Conservation (phyloP, 2,888 invertebrate species). For the Orchesella flavescens region DNA sequence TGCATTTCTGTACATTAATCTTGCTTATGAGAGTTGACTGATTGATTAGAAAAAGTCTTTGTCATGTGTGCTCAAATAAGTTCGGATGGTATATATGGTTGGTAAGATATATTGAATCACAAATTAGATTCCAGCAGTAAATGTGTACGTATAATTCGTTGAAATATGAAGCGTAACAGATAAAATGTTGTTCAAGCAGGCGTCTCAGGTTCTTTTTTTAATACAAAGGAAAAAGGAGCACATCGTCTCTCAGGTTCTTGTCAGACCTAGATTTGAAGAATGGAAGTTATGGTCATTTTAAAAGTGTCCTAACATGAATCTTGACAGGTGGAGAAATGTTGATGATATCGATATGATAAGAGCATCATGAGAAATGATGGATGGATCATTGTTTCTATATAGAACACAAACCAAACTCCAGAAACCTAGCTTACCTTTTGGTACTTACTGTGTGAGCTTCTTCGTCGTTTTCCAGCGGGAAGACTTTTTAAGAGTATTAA, state of each 20-base stretch:
- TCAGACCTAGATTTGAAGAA: constrained; percentile 29
- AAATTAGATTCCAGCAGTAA: too few relatives aligned
- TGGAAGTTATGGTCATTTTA: background rate
- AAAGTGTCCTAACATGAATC: constrained; percentile 32
- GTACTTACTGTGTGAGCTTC: too few relatives aligned
- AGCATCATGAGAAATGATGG: constrained; percentile 29
- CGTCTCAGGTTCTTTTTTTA: too few relatives aligned
- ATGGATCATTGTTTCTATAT: constrained; percentile 9
- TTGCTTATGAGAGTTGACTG: background rate
- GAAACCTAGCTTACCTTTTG: too few relatives aligned
- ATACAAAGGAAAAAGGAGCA: background rate
- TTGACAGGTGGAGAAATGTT: constrained; percentile 53
- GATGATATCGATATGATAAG: constrained; percentile 42
- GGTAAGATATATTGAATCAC: too few relatives aligned
- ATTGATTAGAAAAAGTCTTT: background rate
- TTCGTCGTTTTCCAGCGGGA: too few relatives aligned
- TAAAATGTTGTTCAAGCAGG: too few relatives aligned
- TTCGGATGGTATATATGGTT: too few relatives aligned
- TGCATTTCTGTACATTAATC: background rate
- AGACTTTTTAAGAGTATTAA: background rate
- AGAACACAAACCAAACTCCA: too few relatives aligned
- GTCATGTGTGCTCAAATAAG: too few relatives aligned
- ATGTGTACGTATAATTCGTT: too few relatives aligned
- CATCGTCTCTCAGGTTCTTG: background rate
- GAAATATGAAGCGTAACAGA: too few relatives aligned